Evolutionary conservation across 2,113 vertebrate species (phyloP).

Genomic region (Myotis lucifugus): DNA sequence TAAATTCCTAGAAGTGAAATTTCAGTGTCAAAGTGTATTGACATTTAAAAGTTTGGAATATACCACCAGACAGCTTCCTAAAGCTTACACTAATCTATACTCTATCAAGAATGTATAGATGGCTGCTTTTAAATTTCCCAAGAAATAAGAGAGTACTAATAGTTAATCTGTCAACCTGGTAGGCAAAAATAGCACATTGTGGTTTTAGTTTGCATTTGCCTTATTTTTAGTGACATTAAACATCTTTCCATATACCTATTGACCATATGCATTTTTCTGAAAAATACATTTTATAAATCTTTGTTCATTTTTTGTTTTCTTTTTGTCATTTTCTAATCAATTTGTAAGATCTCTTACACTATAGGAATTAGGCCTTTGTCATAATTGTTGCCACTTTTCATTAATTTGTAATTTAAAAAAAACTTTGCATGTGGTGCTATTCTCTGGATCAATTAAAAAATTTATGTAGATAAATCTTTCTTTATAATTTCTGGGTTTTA

Average conservation of each 20-base stretch:
- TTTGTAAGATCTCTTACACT: neutral
- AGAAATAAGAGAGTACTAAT: neutral
- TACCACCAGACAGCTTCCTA: neutral
- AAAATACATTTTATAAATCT: neutral
- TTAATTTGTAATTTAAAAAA: neutral
- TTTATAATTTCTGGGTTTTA: neutral
- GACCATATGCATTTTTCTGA: neutral
- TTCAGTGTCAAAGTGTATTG: neutral
- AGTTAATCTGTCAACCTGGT: neutral
- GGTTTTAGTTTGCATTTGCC: constrained; percentile 9
- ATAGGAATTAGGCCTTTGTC: neutral
- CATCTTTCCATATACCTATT: neutral
- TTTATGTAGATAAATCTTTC: neutral
- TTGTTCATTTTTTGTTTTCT: neutral
- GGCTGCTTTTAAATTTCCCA: neutral
- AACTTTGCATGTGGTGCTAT: neutral
- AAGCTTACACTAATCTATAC: neutral
- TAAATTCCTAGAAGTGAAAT: neutral
- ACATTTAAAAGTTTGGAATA: neutral
- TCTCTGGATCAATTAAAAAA: neutral
- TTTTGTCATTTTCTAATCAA: neutral
- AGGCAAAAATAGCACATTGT: neutral
- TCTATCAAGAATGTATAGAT: neutral
- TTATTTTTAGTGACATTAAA: neutral
- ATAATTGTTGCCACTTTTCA: neutral